phyloP scores from a whole-genome alignment of 37 sponge, comb jelly and placozoan species.

The Theonella swinhoei region DNA sequence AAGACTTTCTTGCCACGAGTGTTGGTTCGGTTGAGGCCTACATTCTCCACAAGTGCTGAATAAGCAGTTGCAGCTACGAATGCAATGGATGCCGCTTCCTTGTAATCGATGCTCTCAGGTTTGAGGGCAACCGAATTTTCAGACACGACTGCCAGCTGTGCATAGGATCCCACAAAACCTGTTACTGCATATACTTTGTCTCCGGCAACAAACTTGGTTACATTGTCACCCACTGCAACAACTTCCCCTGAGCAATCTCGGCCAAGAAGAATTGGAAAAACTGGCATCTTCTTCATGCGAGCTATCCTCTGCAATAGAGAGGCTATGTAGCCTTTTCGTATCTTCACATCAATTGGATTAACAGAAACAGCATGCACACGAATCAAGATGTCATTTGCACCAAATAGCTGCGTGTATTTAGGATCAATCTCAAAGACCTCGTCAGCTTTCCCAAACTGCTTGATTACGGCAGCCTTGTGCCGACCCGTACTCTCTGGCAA shows the following conservation, averaged over 20 bases:
- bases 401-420: conserved; percentile 36
- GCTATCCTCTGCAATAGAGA: conserved; percentile 1
- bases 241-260: conserved; percentile 90
- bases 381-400: conserved; percentile 76
- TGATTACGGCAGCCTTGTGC: conserved; percentile 48
- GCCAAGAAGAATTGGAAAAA: conserved; percentile 77
- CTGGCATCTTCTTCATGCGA: background rate
- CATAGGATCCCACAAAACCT: conserved; percentile 28
- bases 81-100: conserved; percentile 82
- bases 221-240: conserved; percentile 76
- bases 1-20: conserved; percentile 68
- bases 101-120: conserved; percentile 57
- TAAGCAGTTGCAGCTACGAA: conserved; percentile 79
- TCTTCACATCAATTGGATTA: conserved; percentile 69
- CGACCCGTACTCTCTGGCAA: conserved; percentile 51
- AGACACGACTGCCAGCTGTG: conserved; percentile 57
- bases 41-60: conserved; percentile 75
- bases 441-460: conserved; percentile 43
- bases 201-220: conserved; percentile 62
- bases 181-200: conserved; percentile 72
- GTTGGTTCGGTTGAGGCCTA: conserved; percentile 56
- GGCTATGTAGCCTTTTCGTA: conserved; percentile 62
- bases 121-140: conserved; percentile 51
- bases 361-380: conserved; percentile 73
- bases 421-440: conserved; percentile 48